Conservation (phyloP, 2,113 vertebrate species). For the Tragelaphus strepsiceros region DNA sequence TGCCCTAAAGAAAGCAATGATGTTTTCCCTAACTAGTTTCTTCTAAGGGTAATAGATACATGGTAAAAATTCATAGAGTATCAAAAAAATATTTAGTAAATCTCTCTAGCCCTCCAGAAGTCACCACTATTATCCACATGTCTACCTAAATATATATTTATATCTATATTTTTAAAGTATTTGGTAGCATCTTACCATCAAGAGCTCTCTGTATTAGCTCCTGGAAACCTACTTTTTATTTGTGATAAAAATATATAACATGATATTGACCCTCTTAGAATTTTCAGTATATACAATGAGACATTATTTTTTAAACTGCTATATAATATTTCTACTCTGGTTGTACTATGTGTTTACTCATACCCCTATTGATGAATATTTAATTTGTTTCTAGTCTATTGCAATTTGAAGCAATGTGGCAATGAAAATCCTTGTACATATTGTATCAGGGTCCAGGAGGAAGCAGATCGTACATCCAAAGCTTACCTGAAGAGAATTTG, state of each 20-base stretch:
- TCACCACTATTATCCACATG: neutral
- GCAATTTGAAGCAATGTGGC: neutral
- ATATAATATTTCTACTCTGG: neutral
- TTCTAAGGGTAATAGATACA: neutral
- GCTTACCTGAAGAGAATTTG: slow-evolving; percentile 29
- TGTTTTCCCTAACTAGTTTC: neutral
- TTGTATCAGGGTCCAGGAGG: neutral
- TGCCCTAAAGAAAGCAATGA: neutral
- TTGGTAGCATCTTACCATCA: neutral
- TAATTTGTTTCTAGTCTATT: slow-evolving; percentile 1
- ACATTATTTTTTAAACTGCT: slow-evolving; percentile 14
- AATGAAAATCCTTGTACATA: slow-evolving; percentile 21
- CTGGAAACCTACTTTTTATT: neutral
- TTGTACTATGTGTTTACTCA: neutral
- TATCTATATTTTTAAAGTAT: neutral
- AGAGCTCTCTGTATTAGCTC: neutral
- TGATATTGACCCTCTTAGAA: neutral
- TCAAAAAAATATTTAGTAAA: neutral
- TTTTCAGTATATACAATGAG: neutral
- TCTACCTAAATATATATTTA: neutral
- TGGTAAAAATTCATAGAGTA: neutral
- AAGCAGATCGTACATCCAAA: slow-evolving; percentile 22
- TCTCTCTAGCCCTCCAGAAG: neutral
- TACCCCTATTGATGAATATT: neutral
- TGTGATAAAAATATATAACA: neutral